phyloP scores from a whole-genome alignment of 2,797 vertebrate species.

The Diplodus puntazzo region DNA sequence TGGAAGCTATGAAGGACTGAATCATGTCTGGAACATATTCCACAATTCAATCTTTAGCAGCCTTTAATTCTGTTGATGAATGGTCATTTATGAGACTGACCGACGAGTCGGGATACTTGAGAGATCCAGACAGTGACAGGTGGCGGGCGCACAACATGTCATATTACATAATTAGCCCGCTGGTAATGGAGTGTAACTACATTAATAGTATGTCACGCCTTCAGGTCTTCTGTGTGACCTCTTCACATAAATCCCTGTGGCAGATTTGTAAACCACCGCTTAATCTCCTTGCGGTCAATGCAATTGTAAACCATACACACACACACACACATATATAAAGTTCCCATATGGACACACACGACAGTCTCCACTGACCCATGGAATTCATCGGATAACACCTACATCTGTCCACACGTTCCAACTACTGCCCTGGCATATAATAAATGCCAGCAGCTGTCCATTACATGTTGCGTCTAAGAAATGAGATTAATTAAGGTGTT shows the following conservation, averaged over 20 bases:
- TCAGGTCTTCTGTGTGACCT: constrained; percentile 67
- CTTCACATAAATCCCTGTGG: constrained; percentile 42
- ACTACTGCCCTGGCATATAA: constrained; percentile 52
- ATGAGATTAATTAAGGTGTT: constrained; percentile 78
- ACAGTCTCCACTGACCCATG: constrained; percentile 45
- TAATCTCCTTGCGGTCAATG: constrained; percentile 46
- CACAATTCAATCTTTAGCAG: constrained; percentile 14
- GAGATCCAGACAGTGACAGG: constrained; percentile 37
- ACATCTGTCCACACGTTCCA: constrained; percentile 65
- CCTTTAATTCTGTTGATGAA: constrained; percentile 35
- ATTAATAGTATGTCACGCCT: constrained; percentile 64
- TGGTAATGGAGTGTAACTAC: constrained; percentile 57
- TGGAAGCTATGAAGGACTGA: constrained; percentile 21
- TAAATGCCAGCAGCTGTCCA: constrained; percentile 75
- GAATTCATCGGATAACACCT: constrained; percentile 71
- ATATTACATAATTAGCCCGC: constrained; percentile 54
- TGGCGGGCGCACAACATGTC: constrained; percentile 41
- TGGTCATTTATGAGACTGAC: constrained; percentile 12
- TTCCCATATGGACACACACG: constrained; percentile 23
- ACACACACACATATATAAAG: not conserved
- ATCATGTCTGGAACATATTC: constrained; percentile 29
- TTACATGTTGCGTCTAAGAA: constrained; percentile 71
- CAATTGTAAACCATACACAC: constrained; percentile 55
- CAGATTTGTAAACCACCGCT: constrained; percentile 51
- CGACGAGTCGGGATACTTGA: not conserved